Conservation (phyloP, 2,113 vertebrate genomes). For the Chloebia gouldiae region DNA sequence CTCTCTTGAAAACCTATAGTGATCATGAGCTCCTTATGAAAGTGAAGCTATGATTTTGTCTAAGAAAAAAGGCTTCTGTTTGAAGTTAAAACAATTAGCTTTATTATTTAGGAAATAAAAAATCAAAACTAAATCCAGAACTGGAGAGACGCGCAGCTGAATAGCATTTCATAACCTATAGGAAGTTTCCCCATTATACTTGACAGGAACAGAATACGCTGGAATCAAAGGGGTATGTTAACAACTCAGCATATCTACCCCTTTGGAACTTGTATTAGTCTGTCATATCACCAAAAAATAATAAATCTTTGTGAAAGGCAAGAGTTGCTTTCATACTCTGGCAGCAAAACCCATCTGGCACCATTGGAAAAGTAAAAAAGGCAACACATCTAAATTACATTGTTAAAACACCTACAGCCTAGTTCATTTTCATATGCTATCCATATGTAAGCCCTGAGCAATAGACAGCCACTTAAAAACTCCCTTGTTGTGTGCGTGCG, state of each 20-base stretch:
- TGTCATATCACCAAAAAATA: slow-evolving; percentile 31
- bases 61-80: background rate
- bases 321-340: slow-evolving; percentile 24
- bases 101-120: background rate
- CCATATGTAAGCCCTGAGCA: slow-evolving; percentile 42
- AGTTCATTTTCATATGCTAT: slow-evolving; percentile 36
- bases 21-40: background rate
- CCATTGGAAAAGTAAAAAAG: background rate
- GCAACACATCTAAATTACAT: slow-evolving; percentile 21
- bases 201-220: slow-evolving; percentile 7
- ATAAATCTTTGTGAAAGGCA: slow-evolving; percentile 57
- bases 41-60: background rate
- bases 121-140: background rate
- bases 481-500: background rate
- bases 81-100: background rate
- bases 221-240: slow-evolving; percentile 39
- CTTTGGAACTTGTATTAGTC: slow-evolving; percentile 39
- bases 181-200: background rate
- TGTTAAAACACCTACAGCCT: slow-evolving; percentile 51
- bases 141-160: background rate
- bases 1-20: background rate
- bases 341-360: background rate
- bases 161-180: background rate
- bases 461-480: background rate
- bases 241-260: slow-evolving; percentile 39